Base-by-base conservation (phyloP, 2,888 invertebrate species). In the Drosophila atroscutellata region DNA sequence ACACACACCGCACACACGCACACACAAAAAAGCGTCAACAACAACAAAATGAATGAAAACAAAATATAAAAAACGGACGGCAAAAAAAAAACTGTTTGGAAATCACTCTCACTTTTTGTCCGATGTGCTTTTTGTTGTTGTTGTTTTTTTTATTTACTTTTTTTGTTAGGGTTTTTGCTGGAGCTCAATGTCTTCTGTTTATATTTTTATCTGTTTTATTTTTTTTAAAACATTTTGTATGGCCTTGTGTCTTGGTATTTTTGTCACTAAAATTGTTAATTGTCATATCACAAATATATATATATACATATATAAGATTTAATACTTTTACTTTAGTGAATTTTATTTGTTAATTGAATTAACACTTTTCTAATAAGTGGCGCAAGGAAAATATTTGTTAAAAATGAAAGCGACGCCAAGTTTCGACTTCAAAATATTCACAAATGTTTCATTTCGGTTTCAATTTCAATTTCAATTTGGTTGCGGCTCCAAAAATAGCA, bases 21-120 rank as follows among this genome's bases (percentile, higher is more conserved):
- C n/a, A 24, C 8, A 18, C 24, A 26, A 36, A 70, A 65, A 61
- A 58, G 37, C 52, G 66, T 47, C 66, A 66, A 66, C 52, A 34
- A 50, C 49, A 72, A 60, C 56, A 67, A 55, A 49, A 39, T 57
- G 36, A 52, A 55, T 20, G 42, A 56, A 62, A 58, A 66, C 39
- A 39, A 61, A 52, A 62, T 57, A 52, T 9, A 56, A 65, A 64
- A 57, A 70, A 60, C 67, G 56, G 59, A 64, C 73, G 52, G 47
- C 59, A 63, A 69, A 75, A 66, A 68, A 68, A 69, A 67, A 69
- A 73, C 77, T 64, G 80, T 91, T 89, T 87, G 83, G 87, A 89
- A 91, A 91, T 89, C 91, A 91, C 90, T 90, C 90, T 90, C 91
- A 90, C 90, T 90, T 90, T 45, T 90, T 89, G 83, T 83, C 87